phyloP scores from a whole-genome alignment of 37 sponge, comb jelly and placozoan species.

The Petrosia ficiformis region DNA sequence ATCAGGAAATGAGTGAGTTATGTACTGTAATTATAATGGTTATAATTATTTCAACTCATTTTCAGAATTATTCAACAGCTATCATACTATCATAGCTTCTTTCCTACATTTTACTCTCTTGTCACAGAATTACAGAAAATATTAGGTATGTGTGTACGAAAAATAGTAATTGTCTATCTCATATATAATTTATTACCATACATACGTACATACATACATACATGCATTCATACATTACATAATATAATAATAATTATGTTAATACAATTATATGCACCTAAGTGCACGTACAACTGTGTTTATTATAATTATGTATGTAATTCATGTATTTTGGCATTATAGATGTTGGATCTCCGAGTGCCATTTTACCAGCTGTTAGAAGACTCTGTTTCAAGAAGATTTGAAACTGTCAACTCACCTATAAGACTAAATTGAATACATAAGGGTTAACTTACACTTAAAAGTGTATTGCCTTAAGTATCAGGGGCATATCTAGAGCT shows the following conservation, averaged over 20 bases:
- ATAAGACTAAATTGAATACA: no score
- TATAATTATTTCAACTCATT: not conserved
- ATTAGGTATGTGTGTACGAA: no score
- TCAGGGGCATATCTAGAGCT: no score
- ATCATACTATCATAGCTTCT: no score
- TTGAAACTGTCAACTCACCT: no score
- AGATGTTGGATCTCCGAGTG: slow-evolving; percentile 34
- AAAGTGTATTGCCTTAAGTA: no score
- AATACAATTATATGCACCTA: no score
- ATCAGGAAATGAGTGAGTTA: not conserved
- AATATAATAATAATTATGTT: slow-evolving; percentile 4
- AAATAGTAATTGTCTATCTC: slow-evolving; percentile 28
- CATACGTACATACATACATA: no score
- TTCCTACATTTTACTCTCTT: no score
- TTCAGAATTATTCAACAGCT: slow-evolving; percentile 35
- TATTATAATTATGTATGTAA: not conserved
- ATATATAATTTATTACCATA: no score
- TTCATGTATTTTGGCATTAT: not conserved
- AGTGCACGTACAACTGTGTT: not conserved
- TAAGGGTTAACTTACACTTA: no score
- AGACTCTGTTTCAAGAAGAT: not conserved
- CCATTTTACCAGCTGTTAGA: slow-evolving; percentile 14
- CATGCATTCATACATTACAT: slow-evolving; percentile 5
- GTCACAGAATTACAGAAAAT: slow-evolving; percentile 46
- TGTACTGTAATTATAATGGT: not conserved